Conservation (phyloP, 2,888 invertebrate species). For the Cepaea hortensis region DNA sequence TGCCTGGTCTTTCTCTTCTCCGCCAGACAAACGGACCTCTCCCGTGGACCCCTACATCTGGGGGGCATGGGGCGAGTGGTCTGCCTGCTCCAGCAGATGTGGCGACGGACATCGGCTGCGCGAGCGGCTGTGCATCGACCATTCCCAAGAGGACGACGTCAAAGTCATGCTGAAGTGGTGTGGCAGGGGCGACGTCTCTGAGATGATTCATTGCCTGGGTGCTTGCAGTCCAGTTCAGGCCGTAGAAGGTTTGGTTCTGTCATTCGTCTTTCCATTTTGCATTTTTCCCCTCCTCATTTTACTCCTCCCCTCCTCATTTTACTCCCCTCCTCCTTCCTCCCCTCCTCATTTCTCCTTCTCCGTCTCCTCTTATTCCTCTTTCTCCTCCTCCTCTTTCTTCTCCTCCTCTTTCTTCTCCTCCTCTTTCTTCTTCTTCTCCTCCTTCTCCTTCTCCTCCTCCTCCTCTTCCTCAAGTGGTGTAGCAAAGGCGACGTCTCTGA, state of each 20-base stretch:
- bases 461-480: background rate
- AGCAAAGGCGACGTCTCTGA: background rate
- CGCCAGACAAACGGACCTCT: background rate
- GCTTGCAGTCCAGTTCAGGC: background rate
- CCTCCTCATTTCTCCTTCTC: too few species aligned
- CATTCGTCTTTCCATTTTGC: background rate
- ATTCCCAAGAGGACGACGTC: background rate
- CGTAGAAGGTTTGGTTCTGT: background rate
- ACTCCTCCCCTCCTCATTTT: too few species aligned
- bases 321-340: too few species aligned
- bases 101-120: constrained; percentile 5
- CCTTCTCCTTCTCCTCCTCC: too few species aligned
- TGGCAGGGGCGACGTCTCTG: background rate
- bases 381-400: too few species aligned
- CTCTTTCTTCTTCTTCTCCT: too few species aligned
- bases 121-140: constrained; percentile 25
- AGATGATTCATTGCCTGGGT: constrained; percentile 10
- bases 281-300: background rate
- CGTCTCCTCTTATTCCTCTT: too few species aligned
- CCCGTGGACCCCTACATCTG: constrained; percentile 18
- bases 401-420: too few species aligned
- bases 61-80: constrained; percentile 37
- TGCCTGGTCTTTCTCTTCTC: background rate
- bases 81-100: constrained; percentile 25
- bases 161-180: background rate